Base-by-base conservation (phyloP, 1,140 invertebrate species). In the Ips typographus region DNA sequence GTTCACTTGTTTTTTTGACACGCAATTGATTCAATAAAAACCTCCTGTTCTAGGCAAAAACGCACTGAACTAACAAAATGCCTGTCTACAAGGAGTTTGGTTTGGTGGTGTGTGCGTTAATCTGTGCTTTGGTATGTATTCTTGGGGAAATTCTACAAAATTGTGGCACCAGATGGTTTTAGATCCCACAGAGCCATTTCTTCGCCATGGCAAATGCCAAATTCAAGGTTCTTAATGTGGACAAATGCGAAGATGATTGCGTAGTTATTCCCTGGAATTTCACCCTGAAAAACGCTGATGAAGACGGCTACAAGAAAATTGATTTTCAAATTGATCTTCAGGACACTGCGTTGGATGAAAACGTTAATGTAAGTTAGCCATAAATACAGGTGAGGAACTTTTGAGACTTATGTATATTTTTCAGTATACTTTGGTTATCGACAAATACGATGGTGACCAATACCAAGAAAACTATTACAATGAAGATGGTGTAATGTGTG, bases 181-280 rank as follows among this genome's bases (percentile, higher is more conserved):
- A 22, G 22, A 22, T 22, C 22, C 22, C 22, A 0, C 22, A 22
- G 22, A 22, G 22, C 22, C 22, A 22, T 22, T 22, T 22, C 22
- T 22, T 47, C 22, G 22, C 22, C 22, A 22, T 22, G 22, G 22
- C 22, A 22, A 22, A 22, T 22, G 22, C 52, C 4, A 55, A 55
- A n/a, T 7, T 60, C 6, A 44, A 40, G 40, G 40, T 60, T 5
- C 5, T 40, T 6, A 60, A 60, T 40, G 5, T 63, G 39, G 6
- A 63, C 6, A 47, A 52, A 63, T 63, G 61, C 44, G n/a, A 51
- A 7, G 61, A 8, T 6, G 43, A 56, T n/a, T 36, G 61, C 40
- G 36, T 44, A 8, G 5, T 44, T 7, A 63, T 52, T 38, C 22
- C 41, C 1, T 63, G 61, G 57, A n/a, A 40, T 4, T 40, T 59